Conservation (phyloP, 2,797 vertebrate species). For the Lepidocolaptes lacrymiger region DNA sequence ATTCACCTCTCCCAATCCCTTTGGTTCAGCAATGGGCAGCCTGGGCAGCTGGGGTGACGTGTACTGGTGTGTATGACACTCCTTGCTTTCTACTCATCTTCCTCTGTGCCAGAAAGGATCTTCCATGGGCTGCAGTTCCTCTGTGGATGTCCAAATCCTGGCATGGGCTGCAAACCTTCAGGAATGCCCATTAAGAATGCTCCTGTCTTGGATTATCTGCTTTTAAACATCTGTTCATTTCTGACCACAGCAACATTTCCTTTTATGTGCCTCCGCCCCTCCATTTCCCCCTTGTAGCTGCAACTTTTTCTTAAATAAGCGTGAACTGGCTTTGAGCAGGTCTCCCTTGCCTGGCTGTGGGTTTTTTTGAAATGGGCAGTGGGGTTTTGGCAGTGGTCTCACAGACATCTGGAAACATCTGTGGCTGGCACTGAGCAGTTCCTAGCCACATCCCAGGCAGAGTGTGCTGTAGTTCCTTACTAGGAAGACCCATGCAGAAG, state of each 20-base stretch:
- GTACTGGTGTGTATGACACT: background rate
- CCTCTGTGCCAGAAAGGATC: background rate
- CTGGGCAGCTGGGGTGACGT: rapidly evolving
- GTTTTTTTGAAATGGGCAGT: rapidly evolving
- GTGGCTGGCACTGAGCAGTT: background rate
- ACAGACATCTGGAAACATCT: background rate
- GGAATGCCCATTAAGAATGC: background rate
- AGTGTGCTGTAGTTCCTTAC: background rate
- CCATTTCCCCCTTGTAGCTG: background rate
- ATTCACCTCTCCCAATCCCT: background rate
- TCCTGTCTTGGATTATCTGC: background rate
- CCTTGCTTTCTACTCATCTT: background rate
- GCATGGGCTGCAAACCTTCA: background rate
- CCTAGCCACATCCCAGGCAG: background rate
- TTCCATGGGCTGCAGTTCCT: background rate
- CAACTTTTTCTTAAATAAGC: background rate
- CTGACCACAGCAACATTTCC: background rate
- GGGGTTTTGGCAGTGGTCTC: background rate
- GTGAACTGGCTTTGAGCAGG: background rate
- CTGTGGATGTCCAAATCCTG: background rate
- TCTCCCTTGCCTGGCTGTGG: background rate
- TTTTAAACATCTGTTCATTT: background rate
- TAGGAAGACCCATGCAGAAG: background rate
- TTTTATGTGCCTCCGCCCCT: background rate
- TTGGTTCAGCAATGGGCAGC: background rate